Conservation (phyloP, 2,113 vertebrate species). For the Dasyornis broadbenti region DNA sequence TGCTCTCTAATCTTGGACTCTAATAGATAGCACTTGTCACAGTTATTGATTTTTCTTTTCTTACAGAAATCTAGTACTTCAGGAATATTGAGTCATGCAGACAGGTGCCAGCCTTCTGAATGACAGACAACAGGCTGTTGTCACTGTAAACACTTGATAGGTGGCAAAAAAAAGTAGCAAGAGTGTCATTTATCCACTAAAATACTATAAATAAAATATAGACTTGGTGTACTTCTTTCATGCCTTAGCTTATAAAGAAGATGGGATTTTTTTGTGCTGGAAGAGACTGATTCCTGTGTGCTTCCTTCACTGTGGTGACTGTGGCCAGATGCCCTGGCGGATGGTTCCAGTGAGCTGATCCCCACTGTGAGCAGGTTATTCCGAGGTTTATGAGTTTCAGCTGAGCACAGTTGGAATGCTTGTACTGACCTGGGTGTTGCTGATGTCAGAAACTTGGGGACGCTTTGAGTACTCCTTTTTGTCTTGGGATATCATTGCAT, state of each 20-base stretch:
- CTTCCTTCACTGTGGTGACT: not conserved
- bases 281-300: not conserved
- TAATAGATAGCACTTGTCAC: constrained; percentile 43
- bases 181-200: constrained; percentile 11
- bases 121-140: constrained; percentile 18
- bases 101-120: constrained; percentile 2
- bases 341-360: not conserved
- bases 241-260: not conserved
- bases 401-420: not conserved
- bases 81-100: constrained; percentile 34
- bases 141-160: constrained; percentile 17
- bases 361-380: not conserved
- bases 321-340: not conserved
- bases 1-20: not conserved
- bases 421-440: not conserved
- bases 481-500: not conserved
- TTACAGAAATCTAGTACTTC: constrained; percentile 30
- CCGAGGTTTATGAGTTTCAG: not conserved
- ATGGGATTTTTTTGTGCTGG: not conserved
- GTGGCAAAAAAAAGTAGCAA: not conserved
- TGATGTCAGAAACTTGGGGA: not conserved
- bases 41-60: constrained; percentile 53
- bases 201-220: constrained; percentile 30
- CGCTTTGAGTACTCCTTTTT: not conserved
- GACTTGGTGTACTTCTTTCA: not conserved